Base-by-base conservation (phyloP, 1,140 invertebrate genomes). In the Harpegnathos saltator region DNA sequence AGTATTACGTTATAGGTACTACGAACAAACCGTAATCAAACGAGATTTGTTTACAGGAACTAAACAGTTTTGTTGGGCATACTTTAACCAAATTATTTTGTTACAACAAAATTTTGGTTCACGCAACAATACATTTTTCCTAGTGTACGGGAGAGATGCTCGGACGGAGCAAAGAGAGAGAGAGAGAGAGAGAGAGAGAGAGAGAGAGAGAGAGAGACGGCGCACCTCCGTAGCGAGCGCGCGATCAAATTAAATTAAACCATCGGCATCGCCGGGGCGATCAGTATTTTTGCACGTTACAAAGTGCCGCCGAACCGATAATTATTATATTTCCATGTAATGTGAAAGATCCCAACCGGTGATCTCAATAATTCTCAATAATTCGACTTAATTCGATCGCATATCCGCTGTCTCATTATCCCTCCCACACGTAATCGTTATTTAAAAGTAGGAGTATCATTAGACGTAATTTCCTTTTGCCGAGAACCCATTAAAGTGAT, bases 301-400 rank as follows among this genome's bases (percentile, higher is more conserved):
- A 68, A 56, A 69, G 63, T 29, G 63, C 62, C 22, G 74, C 50
- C 63, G 22, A 56, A 29, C 75, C 29, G 63, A 78, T 77, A 68
- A 77, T 77, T 48, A 68, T 77, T 54, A 54, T 69, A 56, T 69
- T 78, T 78, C 68, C 56, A 4, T 56, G 38, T 62, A 56, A 78
- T 68, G 56, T 63, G 7, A 68, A 78, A 78, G n/a, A 17, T 44
- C 15, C 12, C n/a, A 69, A 69, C 29, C 50, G 50, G 3, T 69
- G 29, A 68, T 78, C 65, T 24, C 74, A 38, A 38, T 69, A 78
- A 78, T 38, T 78, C 65, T 24, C 74, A 38, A 38, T 69, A 78
- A 78, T 38, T 69, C 44, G 50, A 56, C 63, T 78, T 78, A 44
- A 78, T 78, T 78, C 63, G n/a, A 68, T 69, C 33, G 75, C 50